A percentile compares a stretch with the other conserved stretches of the same genome.
Evolutionary conservation across 2,797 vertebrate genomes (phyloP).

Genomic region (Lateolabrax maculatus): DNA sequence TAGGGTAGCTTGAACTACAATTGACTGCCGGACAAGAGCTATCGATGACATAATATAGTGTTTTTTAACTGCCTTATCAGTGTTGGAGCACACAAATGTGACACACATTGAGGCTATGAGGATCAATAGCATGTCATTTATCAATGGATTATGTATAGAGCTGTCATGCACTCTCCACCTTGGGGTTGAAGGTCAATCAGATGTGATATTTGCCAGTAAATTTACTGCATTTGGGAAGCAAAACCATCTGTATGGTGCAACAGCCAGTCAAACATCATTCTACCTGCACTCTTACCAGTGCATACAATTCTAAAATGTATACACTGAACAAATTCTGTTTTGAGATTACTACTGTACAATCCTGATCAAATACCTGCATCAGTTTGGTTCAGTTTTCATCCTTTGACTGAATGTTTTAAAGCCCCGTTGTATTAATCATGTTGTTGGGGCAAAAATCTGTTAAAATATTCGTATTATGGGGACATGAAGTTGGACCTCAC

Average conservation of each 20-base stretch:
- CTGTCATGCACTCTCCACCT: constrained; percentile 26
- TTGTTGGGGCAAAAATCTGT: neutral
- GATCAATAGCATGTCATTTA: constrained; percentile 71
- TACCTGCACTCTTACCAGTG: neutral
- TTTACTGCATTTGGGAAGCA: constrained; percentile 23
- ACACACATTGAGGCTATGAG: constrained; percentile 17
- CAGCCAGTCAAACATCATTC: constrained; percentile 3
- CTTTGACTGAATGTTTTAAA: neutral
- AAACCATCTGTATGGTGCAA: constrained; percentile 13
- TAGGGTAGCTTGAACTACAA: constrained; percentile 65
- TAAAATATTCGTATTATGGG: constrained; percentile 16
- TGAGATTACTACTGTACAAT: neutral
- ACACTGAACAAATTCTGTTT: neutral
- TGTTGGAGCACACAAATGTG: constrained; percentile 38
- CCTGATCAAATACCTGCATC: neutral
- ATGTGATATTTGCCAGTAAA: constrained; percentile 39
- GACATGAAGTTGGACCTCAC: neutral
- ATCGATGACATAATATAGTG: constrained; percentile 59
- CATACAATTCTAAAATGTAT: neutral
- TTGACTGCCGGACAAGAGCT: constrained; percentile 54
- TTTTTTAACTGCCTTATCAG: constrained; percentile 68
- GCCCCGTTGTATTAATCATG: neutral
- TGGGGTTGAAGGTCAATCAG: constrained; percentile 54
- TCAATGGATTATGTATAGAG: constrained; percentile 59
- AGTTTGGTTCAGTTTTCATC: neutral